Percentiles rank a stretch among this genome's conserved stretches.
These are phyloP conservation scores for Spermophilus dauricus DNA, from an alignment of 2,113 vertebrate genomes.

Conservation along the genomic window DNA sequence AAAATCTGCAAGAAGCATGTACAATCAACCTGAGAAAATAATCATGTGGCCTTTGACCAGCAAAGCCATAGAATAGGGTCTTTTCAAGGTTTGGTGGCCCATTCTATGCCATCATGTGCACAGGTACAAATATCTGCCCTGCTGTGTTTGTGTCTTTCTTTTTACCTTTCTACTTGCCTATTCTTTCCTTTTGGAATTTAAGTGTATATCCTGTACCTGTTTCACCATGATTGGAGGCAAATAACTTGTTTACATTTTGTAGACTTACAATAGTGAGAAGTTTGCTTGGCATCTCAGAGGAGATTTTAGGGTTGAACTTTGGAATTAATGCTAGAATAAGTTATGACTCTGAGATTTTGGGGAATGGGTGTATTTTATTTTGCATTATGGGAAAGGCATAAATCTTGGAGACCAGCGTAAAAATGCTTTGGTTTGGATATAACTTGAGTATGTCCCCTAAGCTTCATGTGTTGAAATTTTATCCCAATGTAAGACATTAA, in stretches of 20 bases:
- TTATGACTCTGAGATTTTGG: neutral
- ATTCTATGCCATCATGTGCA: neutral
- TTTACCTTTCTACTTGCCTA: too few relatives aligned
- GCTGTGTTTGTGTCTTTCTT: neutral
- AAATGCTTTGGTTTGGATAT: neutral
- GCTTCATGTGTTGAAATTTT: neutral
- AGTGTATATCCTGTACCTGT: too few relatives aligned
- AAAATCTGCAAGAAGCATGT: neutral
- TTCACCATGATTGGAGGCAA: neutral
- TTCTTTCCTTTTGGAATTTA: neutral
- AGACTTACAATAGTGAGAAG: neutral
- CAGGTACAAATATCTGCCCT: too few relatives aligned
- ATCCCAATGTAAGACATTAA: neutral
- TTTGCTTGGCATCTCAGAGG: neutral
- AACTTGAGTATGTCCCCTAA: accelerated
- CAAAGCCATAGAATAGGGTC: too few relatives aligned
- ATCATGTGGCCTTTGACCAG: neutral
- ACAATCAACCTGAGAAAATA: neutral
- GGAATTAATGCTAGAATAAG: neutral
- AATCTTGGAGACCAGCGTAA: neutral
- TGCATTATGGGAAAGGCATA: too few relatives aligned
- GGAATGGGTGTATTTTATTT: neutral
- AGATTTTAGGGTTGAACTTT: neutral
- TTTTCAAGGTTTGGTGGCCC: neutral
- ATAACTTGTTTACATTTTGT: neutral